These are phyloP conservation scores for Cephalopterus ornatus DNA, from an alignment of 2,113 vertebrate genomes.

Conservation along the genomic window DNA sequence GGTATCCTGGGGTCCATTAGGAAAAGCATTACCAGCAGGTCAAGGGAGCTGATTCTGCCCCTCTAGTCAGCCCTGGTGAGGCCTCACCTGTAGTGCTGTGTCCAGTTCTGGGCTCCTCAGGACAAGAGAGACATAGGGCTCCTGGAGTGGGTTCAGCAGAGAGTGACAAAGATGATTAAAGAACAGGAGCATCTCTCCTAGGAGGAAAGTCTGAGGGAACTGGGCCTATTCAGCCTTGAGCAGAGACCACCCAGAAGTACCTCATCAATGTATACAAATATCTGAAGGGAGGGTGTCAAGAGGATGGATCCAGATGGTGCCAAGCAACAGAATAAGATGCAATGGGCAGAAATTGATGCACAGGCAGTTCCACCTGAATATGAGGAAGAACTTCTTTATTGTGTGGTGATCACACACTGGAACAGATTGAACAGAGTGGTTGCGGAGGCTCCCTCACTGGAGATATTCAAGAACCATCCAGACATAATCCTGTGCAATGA, in stretches of 20 bases:
- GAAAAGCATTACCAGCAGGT: background rate
- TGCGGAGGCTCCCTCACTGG: background rate
- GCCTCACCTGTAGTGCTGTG: background rate
- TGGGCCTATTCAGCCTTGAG: background rate
- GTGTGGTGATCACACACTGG: background rate
- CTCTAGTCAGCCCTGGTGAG: background rate
- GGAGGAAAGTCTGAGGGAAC: background rate
- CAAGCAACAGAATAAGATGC: background rate
- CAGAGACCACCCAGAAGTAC: background rate
- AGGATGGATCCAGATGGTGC: background rate
- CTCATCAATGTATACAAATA: background rate
- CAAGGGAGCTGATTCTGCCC: background rate
- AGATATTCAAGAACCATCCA: background rate
- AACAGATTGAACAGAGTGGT: background rate
- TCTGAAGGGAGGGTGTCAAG: background rate
- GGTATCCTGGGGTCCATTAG: background rate
- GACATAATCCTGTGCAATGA: background rate
- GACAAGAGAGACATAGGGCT: background rate
- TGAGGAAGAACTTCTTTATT: background rate
- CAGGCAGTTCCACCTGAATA: background rate
- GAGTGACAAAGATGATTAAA: background rate
- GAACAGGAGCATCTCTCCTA: background rate
- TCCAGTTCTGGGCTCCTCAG: background rate
- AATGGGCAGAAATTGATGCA: background rate
- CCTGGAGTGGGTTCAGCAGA: background rate